Conservation (phyloP, 2,113 vertebrate species). For the Hipposideros armiger region DNA sequence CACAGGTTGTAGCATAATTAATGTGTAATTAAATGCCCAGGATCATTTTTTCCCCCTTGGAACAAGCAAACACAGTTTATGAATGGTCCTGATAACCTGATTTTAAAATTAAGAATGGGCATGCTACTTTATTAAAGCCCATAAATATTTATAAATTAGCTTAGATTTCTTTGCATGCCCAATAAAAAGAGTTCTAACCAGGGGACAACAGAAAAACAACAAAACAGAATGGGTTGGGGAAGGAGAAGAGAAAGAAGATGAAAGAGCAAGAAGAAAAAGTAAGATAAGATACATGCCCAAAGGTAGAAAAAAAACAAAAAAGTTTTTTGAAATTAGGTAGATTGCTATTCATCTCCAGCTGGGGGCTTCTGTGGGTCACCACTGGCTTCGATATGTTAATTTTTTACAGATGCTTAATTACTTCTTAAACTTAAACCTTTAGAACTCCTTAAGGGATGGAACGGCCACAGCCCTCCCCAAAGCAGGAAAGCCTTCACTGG, state of each 20-base stretch:
- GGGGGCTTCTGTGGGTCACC: background rate
- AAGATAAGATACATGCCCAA: background rate
- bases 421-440: slow-evolving; percentile 5
- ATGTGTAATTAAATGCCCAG: background rate
- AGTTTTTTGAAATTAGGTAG: slow-evolving; percentile 8
- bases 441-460: background rate
- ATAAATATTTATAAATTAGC: background rate
- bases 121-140: background rate
- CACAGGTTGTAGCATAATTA: background rate
- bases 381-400: background rate
- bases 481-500: background rate
- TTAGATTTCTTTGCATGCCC: background rate
- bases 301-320: background rate
- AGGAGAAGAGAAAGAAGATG: background rate
- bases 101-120: background rate
- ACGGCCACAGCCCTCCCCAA: background rate
- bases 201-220: background rate
- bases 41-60: background rate
- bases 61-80: background rate
- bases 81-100: background rate
- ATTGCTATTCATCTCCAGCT: background rate
- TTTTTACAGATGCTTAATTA: background rate
- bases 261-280: background rate
- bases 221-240: background rate
- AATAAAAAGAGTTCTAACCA: background rate